phyloP scores from a whole-genome alignment of 2,888 invertebrate species.

The Campoplex nolae region DNA sequence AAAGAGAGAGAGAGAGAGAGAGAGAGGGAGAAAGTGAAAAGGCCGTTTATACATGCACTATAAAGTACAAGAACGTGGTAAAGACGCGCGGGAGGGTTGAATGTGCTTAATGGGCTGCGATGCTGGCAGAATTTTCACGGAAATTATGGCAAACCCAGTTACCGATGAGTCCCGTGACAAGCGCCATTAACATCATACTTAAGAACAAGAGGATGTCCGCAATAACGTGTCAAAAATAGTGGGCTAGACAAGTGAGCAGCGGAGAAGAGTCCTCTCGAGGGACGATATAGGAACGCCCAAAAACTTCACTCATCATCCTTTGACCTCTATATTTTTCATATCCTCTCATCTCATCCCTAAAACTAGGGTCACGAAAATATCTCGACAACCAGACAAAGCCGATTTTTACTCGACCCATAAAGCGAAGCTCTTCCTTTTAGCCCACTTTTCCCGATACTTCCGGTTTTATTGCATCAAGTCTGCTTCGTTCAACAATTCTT shows the following conservation, averaged over 20 bases:
- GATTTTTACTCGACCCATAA: conserved; percentile 37
- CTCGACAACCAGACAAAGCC: conserved; percentile 5
- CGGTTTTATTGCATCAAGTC: no score
- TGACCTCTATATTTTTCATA: conserved; percentile 17
- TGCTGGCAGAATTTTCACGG: conserved; percentile 80
- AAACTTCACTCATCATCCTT: conserved; percentile 40
- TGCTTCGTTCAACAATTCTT: conserved; percentile 45
- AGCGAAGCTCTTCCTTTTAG: conserved; percentile 15
- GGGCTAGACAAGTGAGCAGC: conserved; percentile 24
- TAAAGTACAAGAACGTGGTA: conserved; percentile 26
- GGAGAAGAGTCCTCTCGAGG: background rate
- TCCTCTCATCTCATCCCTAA: conserved; percentile 12
- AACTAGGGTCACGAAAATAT: background rate
- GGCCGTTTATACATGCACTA: conserved; percentile 36
- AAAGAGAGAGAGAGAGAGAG: no score
- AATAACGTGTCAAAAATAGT: conserved; percentile 2
- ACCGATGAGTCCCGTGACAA: conserved; percentile 71
- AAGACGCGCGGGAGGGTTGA: conserved; percentile 67
- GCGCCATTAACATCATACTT: conserved; percentile 69
- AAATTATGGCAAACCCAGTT: conserved; percentile 76
- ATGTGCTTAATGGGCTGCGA: conserved; percentile 79
- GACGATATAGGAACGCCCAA: no score
- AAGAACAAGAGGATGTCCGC: conserved; percentile 35
- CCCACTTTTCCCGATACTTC: background rate
- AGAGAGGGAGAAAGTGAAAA: background rate